Evolutionary conservation across 2,888 invertebrate genomes (phyloP), one percentile per base, ranked within the genome.

Genomic region (Drosophila recens): DNA sequence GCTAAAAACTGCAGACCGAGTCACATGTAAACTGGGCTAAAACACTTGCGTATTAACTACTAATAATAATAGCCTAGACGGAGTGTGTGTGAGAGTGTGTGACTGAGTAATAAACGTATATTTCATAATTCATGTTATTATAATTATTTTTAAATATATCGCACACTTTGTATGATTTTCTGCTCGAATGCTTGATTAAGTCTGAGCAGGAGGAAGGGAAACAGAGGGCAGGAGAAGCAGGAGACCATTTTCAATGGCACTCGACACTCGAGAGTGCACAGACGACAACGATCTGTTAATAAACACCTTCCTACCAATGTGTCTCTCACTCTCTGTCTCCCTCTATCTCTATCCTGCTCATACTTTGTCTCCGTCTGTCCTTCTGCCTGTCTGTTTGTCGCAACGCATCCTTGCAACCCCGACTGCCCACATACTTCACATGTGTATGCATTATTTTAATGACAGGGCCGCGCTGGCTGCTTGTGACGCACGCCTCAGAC

Each of bases 201-300:
- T 66, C 58, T 40, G 56, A 6, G 38, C 6, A 15, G 43, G 27
- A 10, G 17, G n/a, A 34, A 4, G 8, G 57, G 1, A 23, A 23
- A 48, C 0, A 30, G 4, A 52, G 48, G 20, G 30, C 13, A 36
- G 33, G n/a, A 43, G 13, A 20, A 30, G 23, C 43, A 33, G 36
- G 43, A 49, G 38, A 43, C 23, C 34, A 43, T 53, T 61, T 66
- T 67, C 71, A 82, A 69, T 75, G 72, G 71, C 70, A 82, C 88
- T 85, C 71, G 72, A 66, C 64, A 57, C 62, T 68, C 46, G 59
- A 79, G 59, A 66, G 53, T 58, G 73, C 59, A 78, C 70, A 75
- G 70, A 75, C 64, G 82, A 80, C 90, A 90, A 90, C 90, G 89
- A 90, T 90, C 90, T 90, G 90, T 91, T 90, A 90, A 91, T 90